A percentile compares a stretch with the other conserved stretches of the same genome.
Conservation (phyloP, 1,140 invertebrate genomes). For the Camponotus vicinus region DNA sequence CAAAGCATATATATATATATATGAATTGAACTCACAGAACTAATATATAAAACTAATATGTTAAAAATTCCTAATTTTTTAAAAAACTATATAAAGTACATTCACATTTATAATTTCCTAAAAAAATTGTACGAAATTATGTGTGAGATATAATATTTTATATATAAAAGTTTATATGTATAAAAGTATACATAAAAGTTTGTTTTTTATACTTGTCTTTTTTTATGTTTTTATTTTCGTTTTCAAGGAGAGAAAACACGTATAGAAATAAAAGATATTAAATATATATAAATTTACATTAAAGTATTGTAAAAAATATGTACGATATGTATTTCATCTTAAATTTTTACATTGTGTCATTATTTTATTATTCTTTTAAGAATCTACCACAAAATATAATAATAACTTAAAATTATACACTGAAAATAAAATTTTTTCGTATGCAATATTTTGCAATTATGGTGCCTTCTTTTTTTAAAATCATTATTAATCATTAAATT, state of each 20-base stretch:
- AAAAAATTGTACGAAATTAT: constrained; percentile 72
- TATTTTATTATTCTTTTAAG: constrained; percentile 1
- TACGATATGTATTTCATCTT: constrained; percentile 1
- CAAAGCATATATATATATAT: neutral
- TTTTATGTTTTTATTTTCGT: neutral
- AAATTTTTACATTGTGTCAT: constrained; percentile 23
- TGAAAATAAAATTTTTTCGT: constrained; percentile 17
- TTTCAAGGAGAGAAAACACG: neutral
- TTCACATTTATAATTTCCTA: constrained; percentile 68
- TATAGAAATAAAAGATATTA: neutral
- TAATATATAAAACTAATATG: constrained; percentile 32
- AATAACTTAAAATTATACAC: neutral
- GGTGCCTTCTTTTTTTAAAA: constrained; percentile 23
- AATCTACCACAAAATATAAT: neutral
- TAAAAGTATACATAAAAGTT: constrained; percentile 45
- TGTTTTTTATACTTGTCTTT: constrained; percentile 33
- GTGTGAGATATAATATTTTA: constrained; percentile 52
- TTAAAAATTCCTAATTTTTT: constrained; percentile 67
- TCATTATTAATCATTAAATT: neutral
- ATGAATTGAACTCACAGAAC: neutral
- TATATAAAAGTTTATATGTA: constrained; percentile 64
- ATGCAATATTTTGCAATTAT: constrained; percentile 11
- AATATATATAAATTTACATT: constrained; percentile 9
- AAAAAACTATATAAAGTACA: constrained; percentile 71
- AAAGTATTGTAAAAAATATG: neutral